Base-by-base conservation (phyloP, 2,113 vertebrate species). In the Glaucomys volans region DNA sequence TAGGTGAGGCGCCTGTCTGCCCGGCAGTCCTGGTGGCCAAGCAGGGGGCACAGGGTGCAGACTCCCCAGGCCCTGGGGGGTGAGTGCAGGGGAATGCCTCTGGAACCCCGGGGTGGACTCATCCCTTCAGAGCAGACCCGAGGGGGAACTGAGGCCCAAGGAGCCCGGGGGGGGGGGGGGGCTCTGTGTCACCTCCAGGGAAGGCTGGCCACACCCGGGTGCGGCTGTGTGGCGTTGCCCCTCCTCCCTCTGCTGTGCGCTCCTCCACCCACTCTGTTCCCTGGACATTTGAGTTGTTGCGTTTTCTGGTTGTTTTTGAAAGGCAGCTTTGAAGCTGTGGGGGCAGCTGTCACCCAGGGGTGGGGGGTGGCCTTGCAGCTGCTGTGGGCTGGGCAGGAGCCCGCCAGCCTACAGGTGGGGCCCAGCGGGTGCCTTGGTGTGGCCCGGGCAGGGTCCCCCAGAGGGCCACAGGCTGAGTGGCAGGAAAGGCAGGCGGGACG, bases 1-100 rank as follows among this genome's bases (percentile, higher is more conserved):
- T 99, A 96, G 99, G 99, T 99, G 98, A 99, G 97, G 24, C 54
- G 5, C 3, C 64, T 11, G 18, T 52, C 18, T 17, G 13, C 50
- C 64, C 2, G 8, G 4, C 1, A 2, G 35, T 20, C 83, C 47
- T n/a, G 30, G 35, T 4, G 22, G 28, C 79, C 7, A 0, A 9
- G 40, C n/a, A 8, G 16, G 35, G 66, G 37, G 26, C 2, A 24
- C 1, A 7, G 17, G 10, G 6, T 3, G 52, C 14, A 0, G 4
- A 26, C 24, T 54, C 57, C 37, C 35, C 1, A 9, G 24, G 8
- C 37, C 42, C 71, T n/a, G 32, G 71, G 77, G 28, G 11, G 12
- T 40, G 1, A 64, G 75, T 17, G 14, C 18, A 16, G 40, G 71
- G n/a, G 28, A 42, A 7, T 32, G 28, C 12, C 76, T 81, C 10